Percentiles rank a stretch among this genome's conserved stretches.
These are phyloP conservation scores for Odocoileus hemionus DNA, from an alignment of 2,113 vertebrate species.

Conservation along the genomic window DNA sequence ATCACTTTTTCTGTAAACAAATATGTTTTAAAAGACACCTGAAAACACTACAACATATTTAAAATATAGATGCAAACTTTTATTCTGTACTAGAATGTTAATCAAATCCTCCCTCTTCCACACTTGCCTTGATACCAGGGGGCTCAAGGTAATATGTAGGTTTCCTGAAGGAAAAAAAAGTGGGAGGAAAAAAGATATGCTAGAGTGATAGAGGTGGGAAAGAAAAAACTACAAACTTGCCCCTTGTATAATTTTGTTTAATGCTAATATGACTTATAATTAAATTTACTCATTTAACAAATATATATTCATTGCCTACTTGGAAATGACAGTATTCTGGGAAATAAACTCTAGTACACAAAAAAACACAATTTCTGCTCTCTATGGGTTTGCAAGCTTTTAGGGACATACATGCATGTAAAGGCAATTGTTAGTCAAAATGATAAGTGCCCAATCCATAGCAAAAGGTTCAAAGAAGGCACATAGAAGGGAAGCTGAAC, in stretches of 20 bases:
- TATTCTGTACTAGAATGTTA: neutral
- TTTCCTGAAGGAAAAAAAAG: neutral
- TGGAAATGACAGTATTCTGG: neutral
- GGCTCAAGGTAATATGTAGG: neutral
- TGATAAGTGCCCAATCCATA: neutral
- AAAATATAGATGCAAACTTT: neutral
- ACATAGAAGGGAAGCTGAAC: neutral
- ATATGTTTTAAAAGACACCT: neutral
- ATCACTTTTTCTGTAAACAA: neutral
- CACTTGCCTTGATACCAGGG: neutral
- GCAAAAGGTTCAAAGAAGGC: neutral
- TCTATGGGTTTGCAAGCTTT: neutral
- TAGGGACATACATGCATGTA: neutral
- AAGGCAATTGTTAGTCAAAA: neutral
- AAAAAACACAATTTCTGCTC: neutral
- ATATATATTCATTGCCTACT: neutral
- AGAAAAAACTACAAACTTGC: neutral
- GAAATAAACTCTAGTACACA: neutral
- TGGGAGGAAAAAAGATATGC: neutral
- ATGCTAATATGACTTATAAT: neutral
- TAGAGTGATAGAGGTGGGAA: neutral
- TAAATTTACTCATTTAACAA: neutral
- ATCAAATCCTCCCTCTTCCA: neutral
- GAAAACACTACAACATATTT: neutral
- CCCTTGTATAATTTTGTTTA: neutral